Evolutionary conservation across 2,797 vertebrate genomes (phyloP).

Genomic region (Coranthus polyacanthus): DNA sequence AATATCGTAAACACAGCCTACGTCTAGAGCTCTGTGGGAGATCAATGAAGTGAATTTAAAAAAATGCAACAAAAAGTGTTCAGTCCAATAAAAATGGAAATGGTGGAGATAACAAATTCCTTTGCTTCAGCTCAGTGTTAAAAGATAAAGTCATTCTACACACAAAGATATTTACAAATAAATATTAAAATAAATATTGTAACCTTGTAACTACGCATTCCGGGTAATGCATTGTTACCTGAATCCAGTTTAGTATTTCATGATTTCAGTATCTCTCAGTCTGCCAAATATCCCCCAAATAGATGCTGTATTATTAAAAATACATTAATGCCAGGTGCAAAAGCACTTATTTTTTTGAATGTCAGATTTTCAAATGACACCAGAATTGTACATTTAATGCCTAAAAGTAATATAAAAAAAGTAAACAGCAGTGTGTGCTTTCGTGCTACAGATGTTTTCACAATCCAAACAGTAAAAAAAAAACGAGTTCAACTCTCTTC

Average conservation of each 20-base stretch:
- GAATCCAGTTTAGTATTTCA: neutral
- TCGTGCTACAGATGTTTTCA: conserved; percentile 22
- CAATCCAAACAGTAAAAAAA: neutral
- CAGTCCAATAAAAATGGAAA: no score
- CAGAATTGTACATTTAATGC: conserved; percentile 37
- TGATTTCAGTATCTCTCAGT: neutral
- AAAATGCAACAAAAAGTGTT: no score
- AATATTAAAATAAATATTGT: conserved; percentile 76
- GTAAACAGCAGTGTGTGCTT: conserved; percentile 26
- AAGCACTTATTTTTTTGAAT: neutral
- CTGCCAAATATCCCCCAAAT: neutral
- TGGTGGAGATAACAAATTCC: no score
- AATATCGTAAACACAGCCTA: no score
- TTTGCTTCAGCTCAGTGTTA: no score
- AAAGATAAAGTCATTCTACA: conserved; percentile 17
- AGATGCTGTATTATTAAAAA: neutral
- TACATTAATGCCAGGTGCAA: neutral
- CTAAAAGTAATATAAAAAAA: conserved; percentile 20
- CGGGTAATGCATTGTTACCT: neutral
- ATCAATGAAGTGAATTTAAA: no score
- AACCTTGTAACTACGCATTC: conserved; percentile 16
- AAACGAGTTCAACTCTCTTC: conserved; percentile 17
- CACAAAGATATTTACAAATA: conserved; percentile 64
- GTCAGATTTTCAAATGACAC: conserved; percentile 18
- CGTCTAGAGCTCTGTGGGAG: no score